These are phyloP conservation scores for Myripristis jacobus DNA, from an alignment of 2,797 vertebrate species.

Conservation along the genomic window DNA sequence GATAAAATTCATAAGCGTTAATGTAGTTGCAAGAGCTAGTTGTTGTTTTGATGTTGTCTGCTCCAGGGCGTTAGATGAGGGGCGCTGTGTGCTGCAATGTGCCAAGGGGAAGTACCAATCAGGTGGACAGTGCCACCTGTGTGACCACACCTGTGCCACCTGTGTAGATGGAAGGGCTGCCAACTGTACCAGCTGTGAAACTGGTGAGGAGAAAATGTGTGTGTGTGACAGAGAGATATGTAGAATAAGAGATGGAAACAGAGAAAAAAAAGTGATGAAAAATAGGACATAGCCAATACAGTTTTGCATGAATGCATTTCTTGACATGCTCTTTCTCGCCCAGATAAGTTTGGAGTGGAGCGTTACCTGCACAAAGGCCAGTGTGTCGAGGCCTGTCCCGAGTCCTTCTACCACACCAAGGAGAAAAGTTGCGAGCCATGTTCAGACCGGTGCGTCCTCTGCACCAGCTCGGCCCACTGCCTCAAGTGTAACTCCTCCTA, in stretches of 20 bases:
- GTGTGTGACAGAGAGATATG: too few species aligned
- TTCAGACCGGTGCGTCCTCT: conserved; percentile 84
- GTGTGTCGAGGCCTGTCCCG: conserved; percentile 88
- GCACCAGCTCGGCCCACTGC: conserved; percentile 81
- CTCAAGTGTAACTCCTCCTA: conserved; percentile 85
- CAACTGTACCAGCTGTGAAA: conserved; percentile 89
- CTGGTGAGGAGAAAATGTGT: conserved; percentile 79
- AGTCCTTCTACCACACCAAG: conserved; percentile 81
- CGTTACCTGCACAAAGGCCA: conserved; percentile 84
- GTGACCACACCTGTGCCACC: conserved; percentile 90
- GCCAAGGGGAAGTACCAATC: conserved; percentile 85
- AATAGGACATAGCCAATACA: background rate
- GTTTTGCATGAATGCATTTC: background rate
- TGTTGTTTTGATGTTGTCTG: conserved; percentile 12
- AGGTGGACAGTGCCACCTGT: conserved; percentile 86
- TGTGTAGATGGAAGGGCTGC: conserved; percentile 86
- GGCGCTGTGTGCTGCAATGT: conserved; percentile 84
- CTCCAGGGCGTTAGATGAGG: conserved; percentile 87
- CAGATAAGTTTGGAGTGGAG: conserved; percentile 86
- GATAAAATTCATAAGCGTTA: conserved; percentile 34
- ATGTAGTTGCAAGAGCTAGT: conserved; percentile 3
- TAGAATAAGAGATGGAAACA: background rate
- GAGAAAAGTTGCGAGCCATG: conserved; percentile 84
- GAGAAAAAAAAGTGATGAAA: background rate
- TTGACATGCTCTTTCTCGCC: conserved; percentile 15